phyloP scores from a whole-genome alignment of 2,888 invertebrate species.

The Metacarcinus magister region DNA sequence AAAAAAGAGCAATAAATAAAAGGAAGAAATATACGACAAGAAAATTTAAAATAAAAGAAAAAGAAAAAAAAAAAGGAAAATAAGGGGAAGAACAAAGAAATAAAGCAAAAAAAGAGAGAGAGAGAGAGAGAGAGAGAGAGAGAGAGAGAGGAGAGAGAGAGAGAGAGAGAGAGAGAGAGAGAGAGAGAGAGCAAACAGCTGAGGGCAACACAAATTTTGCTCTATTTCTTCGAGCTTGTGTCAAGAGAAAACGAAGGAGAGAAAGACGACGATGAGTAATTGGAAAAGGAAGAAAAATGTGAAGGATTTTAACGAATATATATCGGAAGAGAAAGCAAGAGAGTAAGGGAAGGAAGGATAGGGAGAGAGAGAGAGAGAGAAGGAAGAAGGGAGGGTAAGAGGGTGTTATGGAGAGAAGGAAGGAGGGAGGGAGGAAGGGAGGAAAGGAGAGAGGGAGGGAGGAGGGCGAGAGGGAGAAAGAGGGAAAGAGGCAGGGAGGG shows the following conservation, averaged over 20 bases:
- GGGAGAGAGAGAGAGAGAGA: neutral
- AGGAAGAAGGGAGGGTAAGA: neutral
- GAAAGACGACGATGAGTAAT: neutral
- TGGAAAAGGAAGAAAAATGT: neutral
- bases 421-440: neutral
- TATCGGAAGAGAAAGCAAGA: neutral
- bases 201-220: neutral
- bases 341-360: neutral
- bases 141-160: slow-evolving; percentile 19
- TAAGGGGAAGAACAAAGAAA: neutral
- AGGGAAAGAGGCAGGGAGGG: neutral
- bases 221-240: neutral
- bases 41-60: neutral
- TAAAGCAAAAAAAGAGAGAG: neutral
- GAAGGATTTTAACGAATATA: neutral
- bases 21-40: neutral
- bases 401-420: neutral
- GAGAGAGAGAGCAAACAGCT: neutral
- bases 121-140: neutral
- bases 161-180: slow-evolving; percentile 19
- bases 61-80: neutral
- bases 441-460: neutral
- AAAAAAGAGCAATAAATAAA: neutral
- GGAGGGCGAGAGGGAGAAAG: neutral
- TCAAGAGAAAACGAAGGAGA: neutral